A percentile compares a stretch with the other conserved stretches of the same genome.
These are phyloP conservation scores for Ochotona princeps DNA, from an alignment of 2,113 vertebrate genomes.

Conservation along the genomic window DNA sequence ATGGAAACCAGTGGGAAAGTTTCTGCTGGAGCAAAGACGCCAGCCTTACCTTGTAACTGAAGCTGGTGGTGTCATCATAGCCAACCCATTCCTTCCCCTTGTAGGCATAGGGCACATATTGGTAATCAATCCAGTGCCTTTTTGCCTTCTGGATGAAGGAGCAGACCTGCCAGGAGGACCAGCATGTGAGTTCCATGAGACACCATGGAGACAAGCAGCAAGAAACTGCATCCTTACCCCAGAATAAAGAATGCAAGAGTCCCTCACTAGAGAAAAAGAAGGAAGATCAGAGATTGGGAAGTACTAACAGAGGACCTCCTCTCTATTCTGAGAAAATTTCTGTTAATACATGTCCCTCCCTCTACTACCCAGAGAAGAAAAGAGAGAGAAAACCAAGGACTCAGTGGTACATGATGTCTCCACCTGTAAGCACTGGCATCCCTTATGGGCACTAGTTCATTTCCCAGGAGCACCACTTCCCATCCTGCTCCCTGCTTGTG, in stretches of 20 bases:
- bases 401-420: background rate
- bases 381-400: background rate
- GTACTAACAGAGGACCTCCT: background rate
- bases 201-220: background rate
- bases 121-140: constrained; percentile 86
- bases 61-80: constrained; percentile 88
- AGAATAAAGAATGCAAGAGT: background rate
- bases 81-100: constrained; percentile 89
- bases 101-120: constrained; percentile 89
- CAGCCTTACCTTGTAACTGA: constrained; percentile 86
- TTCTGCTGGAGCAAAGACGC: background rate
- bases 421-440: too few relatives aligned
- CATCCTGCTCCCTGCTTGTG: too few relatives aligned
- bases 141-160: constrained; percentile 81
- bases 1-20: background rate
- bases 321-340: background rate
- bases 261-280: background rate
- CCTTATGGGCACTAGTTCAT: too few relatives aligned
- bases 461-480: too few relatives aligned
- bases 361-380: background rate
- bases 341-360: background rate
- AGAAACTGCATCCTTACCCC: background rate
- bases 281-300: background rate
- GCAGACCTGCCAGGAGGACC: constrained; percentile 85
- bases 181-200: background rate